Base-by-base conservation (phyloP, 2,113 vertebrate genomes). In the Xerus inauris region DNA sequence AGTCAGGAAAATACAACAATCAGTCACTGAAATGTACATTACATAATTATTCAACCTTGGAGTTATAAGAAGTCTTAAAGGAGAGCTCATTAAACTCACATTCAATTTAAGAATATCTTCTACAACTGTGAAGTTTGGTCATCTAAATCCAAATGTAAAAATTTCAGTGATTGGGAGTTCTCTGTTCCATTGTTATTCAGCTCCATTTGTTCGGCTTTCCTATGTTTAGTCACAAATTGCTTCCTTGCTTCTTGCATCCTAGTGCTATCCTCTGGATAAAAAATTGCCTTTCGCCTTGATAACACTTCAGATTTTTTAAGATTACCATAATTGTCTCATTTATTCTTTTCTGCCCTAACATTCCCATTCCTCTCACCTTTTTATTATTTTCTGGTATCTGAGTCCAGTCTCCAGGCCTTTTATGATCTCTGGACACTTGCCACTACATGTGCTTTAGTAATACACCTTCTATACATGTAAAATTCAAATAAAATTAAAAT, bases 11-110 rank as follows among this genome's bases (percentile, higher is more conserved):
- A 67, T 38, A 81, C 80, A 96, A 90, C 64, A 45, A 54, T 80
- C 64, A 62, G 22, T 93, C 73, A 71, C 47, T 51, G 14, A 20
- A 89, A 91, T 28, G 62, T 54, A 62, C 40, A 67, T 51, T 76
- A 91, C 5, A 82, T 38, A 95, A 88, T 83, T 91, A 83, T 77
- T 94, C 89, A 96, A 96, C 49, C 69, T 89, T 91, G 67, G 16
- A 59, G 6, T 90, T 89, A 30, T 28, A 73, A 91, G 35, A 72
- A 42, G 22, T 71, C 42, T 94, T 91, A 77, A 0, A 77, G 9
- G 17, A 90, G 87, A 85, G 76, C 12, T 88, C n/a, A 77, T 94
- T 87, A 96, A 84, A 94, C 40, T 92, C 59, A 19, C 32, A 82
- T 38, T 91, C 85, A 82, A 75, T 82, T 91, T 94, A 91, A 75